Base-by-base conservation (phyloP, 2,113 vertebrate genomes). In the Anas platyrhynchos region DNA sequence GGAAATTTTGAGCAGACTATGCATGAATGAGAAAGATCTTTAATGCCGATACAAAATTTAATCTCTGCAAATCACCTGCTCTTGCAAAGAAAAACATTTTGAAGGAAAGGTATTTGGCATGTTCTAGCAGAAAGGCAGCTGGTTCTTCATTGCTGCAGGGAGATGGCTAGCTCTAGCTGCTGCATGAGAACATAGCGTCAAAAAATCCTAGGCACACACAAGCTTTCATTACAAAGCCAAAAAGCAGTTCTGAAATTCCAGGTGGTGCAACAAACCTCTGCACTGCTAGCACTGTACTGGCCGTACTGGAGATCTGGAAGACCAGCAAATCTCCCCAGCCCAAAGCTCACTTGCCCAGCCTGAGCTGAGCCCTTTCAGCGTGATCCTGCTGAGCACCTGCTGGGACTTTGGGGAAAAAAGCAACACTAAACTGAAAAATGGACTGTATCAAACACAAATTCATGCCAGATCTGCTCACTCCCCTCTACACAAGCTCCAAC, bases 171-270 rank as follows among this genome's bases (percentile, higher is more conserved):
- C 65, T 92, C 27, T 20, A 73, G 54, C 43, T 73, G 59, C 32
- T 62, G 32, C 46, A 32, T 0, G 0, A 10, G 20, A 77, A 54
- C 0, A 62, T 13, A 72, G 9, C 46, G 50, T 61, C 56, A 61
- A 44, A 44, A 21, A 68, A 17, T 32, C 34, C 59, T 36, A 67
- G 9, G 55, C 26, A 61, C 32, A 46, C 25, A 71, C 13, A 79
- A 6, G 41, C 8, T 71, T 82, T 88, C 41, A 38, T 7, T 83
- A 55, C n/a, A 34, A 52, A 27, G 48, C 26, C n/a, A 41, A 6
- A 34, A 54, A 56, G 9, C 21, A 63, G 21, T 65, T 46, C 22
- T 79, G 17, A 50, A n/a, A 67, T 59, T 55, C 11, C 25, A 59
- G 9, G 29, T 32, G 68, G 38, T 1, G 6, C 58, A 48, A 21